Base-by-base conservation (phyloP, 1,140 invertebrate genomes). In the Drosophila pruinosa region DNA sequence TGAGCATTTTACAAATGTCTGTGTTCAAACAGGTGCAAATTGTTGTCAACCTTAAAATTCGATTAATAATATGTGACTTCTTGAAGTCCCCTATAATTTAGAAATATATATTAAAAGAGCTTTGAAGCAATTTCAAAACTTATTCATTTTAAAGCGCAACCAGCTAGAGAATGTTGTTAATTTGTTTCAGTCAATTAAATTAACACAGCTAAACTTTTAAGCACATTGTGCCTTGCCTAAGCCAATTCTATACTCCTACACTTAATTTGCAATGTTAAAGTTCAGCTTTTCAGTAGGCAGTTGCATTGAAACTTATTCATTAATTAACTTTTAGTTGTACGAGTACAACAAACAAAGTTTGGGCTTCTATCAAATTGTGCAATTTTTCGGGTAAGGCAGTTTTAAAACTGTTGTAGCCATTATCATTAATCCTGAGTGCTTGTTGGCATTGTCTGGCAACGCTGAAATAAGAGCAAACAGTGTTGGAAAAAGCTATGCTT, bases 401-500 rank as follows among this genome's bases (percentile, higher is more conserved):
- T 50, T 26, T 22, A 45, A 52, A 78, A 63, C 50, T 78, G 58
- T 74, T 58, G 54, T 41, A 81, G 59, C 45, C 64, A 72, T 78
- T 71, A 78, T 75, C 71, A 59, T 82, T 76, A 82, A 78, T 71
- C 71, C 79, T 57, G 34, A 72, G 14, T 71, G 63, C 34, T 48
- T 63, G 26, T 36, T 45, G 12, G 56, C 50, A 54, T 47, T 63
- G 59, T 41, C 59, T 70, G 67, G 59, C 67, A 70, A 56, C 28
- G 14, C 38, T 12, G 28, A 69, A 61, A 58, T 65, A 52, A 24
- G 17, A 7, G 48, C 48, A 74, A 81, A 82, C 78, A 78, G 72
- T 78, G 74, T 65, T 71, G 43, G 50, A 56, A 41, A 38, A 57
- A 26, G 19, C 12, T 34, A 12, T n/a, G 43, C 50, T 53, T 53